Conservation (phyloP, 2,113 vertebrate genomes). For the Macaca nemestrina region DNA sequence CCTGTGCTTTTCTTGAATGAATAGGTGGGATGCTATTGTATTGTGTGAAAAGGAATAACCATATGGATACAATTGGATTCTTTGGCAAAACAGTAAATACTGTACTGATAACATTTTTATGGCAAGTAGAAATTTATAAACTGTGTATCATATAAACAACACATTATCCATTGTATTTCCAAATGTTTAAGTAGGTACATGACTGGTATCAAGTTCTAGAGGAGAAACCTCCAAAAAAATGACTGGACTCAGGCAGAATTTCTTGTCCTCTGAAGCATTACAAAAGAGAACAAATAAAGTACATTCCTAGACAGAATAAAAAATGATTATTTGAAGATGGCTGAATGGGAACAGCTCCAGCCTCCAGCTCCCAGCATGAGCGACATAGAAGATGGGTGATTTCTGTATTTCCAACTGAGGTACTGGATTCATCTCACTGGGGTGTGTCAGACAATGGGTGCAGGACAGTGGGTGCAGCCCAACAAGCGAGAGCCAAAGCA, state of each 20-base stretch:
- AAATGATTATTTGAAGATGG: background rate
- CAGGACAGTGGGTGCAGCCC: too few species aligned
- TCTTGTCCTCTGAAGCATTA: constrained; percentile 37
- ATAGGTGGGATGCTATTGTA: background rate
- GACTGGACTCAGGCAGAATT: background rate
- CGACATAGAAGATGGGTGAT: too few species aligned
- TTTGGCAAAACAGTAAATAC: background rate
- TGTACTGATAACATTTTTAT: background rate
- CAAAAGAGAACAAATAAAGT: constrained; percentile 25
- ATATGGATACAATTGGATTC: background rate
- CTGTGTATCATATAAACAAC: background rate
- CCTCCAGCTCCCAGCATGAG: too few species aligned
- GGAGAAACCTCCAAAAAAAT: background rate
- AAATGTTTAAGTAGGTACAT: background rate
- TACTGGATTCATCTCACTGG: too few species aligned
- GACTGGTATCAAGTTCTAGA: background rate
- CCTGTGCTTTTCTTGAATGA: background rate
- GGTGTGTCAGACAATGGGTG: too few species aligned
- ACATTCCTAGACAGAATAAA: background rate
- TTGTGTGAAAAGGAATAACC: background rate
- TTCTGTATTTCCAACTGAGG: too few species aligned
- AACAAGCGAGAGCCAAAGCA: too few species aligned
- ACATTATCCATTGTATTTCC: background rate
- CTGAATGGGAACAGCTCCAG: too few species aligned
- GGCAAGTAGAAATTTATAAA: background rate